Conservation (phyloP, 2,888 invertebrate species). For the Hypomecis atomaria region DNA sequence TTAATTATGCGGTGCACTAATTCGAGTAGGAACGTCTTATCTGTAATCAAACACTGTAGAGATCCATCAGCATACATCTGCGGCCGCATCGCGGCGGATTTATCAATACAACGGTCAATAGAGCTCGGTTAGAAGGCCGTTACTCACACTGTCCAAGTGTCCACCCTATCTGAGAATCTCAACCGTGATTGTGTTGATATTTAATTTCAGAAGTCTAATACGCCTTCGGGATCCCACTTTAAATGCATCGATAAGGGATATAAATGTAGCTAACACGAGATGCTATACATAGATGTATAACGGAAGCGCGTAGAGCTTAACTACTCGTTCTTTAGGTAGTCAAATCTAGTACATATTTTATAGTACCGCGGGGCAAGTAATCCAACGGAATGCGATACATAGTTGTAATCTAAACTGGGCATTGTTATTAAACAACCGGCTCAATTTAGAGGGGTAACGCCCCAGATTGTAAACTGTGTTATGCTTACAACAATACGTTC, state of each 20-base stretch:
- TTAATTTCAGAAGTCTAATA: constrained; percentile 35
- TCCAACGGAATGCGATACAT: constrained; percentile 62
- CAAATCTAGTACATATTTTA: neutral
- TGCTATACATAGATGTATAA: neutral
- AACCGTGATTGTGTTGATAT: constrained; percentile 31
- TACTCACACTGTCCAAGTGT: constrained; percentile 24
- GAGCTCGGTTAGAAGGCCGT: constrained; percentile 24
- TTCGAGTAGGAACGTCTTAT: constrained; percentile 8
- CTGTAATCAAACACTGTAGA: constrained; percentile 14
- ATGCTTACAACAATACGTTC: constrained; percentile 72
- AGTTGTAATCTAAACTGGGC: constrained; percentile 68
- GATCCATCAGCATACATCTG: constrained; percentile 13
- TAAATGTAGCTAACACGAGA: constrained; percentile 7
- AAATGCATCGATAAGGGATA: constrained; percentile 26
- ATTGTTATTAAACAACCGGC: constrained; percentile 74
- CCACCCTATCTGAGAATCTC: constrained; percentile 23
- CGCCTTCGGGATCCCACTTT: constrained; percentile 34
- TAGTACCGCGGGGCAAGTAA: constrained; percentile 6
- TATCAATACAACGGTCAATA: constrained; percentile 24
- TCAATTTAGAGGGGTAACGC: constrained; percentile 77
- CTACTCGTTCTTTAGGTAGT: too few relatives aligned
- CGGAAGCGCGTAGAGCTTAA: neutral
- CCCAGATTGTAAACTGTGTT: constrained; percentile 75
- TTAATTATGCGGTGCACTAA: constrained; percentile 13
- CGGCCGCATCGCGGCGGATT: constrained; percentile 5